These are phyloP conservation scores for Acrobasis suavella DNA, from an alignment of 2,888 invertebrate genomes.

Conservation along the genomic window DNA sequence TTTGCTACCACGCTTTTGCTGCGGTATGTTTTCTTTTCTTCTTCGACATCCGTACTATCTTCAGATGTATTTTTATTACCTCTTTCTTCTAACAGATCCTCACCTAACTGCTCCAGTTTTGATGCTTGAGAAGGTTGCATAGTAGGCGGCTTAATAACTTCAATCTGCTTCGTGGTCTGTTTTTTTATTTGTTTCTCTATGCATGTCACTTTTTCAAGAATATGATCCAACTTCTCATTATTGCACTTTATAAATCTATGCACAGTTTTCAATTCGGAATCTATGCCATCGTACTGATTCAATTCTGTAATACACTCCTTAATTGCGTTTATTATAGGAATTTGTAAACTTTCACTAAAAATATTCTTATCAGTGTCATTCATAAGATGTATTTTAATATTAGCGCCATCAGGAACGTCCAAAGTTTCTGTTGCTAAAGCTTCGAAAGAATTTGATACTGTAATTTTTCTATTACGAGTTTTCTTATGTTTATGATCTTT, in stretches of 20 bases:
- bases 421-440: conserved; percentile 61
- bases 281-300: conserved; percentile 38
- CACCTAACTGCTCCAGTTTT: conserved; percentile 57
- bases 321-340: conserved; percentile 60
- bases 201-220: conserved; percentile 53
- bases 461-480: conserved; percentile 42
- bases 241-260: conserved; percentile 50
- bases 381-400: conserved; percentile 72
- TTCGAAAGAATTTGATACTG: conserved; percentile 64
- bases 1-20: conserved; percentile 34
- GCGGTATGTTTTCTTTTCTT: conserved; percentile 36
- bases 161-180: conserved; percentile 28
- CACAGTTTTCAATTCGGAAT: conserved; percentile 44
- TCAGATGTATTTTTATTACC: conserved; percentile 51
- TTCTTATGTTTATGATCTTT: conserved; percentile 34
- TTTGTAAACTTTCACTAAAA: conserved; percentile 60
- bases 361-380: conserved; percentile 61
- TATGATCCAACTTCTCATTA: conserved; percentile 54
- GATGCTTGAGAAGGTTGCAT: conserved; percentile 42
- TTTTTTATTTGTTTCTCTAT: conserved; percentile 58
- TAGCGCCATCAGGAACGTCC: conserved; percentile 46
- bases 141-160: conserved; percentile 31
- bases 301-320: conserved; percentile 57
- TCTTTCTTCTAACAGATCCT: conserved; percentile 50
- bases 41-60: conserved; percentile 46